Evolutionary conservation across 2,888 invertebrate species (phyloP).

Genomic region (Heliconius ismenius): DNA sequence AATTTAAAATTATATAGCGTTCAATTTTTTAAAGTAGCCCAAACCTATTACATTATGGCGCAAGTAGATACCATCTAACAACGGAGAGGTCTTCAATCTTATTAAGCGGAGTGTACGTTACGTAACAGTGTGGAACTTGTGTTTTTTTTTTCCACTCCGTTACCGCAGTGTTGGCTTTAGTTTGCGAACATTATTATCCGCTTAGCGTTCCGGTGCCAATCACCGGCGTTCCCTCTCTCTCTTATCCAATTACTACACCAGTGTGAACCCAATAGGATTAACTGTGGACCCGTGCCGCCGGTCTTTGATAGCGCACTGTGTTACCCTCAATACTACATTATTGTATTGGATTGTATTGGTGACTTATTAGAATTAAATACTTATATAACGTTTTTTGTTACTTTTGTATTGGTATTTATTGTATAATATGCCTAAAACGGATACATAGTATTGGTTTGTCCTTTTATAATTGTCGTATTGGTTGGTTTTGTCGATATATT

Average conservation of each 20-base stretch:
- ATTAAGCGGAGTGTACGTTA: slow-evolving; percentile 29
- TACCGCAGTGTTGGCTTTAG: slow-evolving; percentile 31
- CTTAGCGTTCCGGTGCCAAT: slow-evolving; percentile 71
- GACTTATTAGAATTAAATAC: neutral
- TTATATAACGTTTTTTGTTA: no score
- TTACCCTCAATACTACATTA: slow-evolving; percentile 20
- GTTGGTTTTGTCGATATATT: no score
- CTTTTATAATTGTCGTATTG: no score
- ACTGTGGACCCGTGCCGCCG: slow-evolving; percentile 42
- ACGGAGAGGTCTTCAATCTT: slow-evolving; percentile 31
- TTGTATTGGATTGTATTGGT: neutral
- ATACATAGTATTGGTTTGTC: no score
- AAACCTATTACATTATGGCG: slow-evolving; percentile 27
- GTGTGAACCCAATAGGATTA: slow-evolving; percentile 76
- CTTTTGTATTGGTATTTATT: no score
- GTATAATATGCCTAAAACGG: no score
- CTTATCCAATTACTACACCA: slow-evolving; percentile 79
- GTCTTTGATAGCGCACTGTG: slow-evolving; percentile 33
- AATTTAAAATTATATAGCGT: slow-evolving; percentile 16
- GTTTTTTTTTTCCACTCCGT: slow-evolving; percentile 12
- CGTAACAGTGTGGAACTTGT: slow-evolving; percentile 24
- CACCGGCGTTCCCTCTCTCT: slow-evolving; percentile 62
- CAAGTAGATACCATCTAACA: slow-evolving; percentile 25
- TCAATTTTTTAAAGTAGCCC: slow-evolving; percentile 19
- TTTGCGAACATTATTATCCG: slow-evolving; percentile 68